Evolutionary conservation across 2,113 vertebrate genomes (phyloP).

Genomic region (Isurus oxyrinchus): DNA sequence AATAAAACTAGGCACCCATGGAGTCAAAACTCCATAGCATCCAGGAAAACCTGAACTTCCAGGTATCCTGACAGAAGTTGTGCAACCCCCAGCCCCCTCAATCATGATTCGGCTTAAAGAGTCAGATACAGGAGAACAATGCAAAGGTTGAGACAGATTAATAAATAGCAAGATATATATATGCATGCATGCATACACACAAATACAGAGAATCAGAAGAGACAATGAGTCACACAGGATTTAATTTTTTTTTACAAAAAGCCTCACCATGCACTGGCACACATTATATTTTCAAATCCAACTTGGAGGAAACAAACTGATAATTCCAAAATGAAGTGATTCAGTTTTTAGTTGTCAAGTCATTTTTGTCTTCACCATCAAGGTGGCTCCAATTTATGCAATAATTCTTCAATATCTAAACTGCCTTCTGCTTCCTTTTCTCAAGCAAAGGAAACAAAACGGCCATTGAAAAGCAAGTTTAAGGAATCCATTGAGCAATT

Average conservation of each 20-base stretch:
- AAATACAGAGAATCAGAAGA: conserved; percentile 14
- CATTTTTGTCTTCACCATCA: neutral
- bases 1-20: neutral
- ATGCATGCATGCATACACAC: conserved; percentile 27
- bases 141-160: neutral
- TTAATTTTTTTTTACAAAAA: neutral
- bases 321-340: neutral
- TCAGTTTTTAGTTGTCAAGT: neutral
- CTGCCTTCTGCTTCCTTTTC: too few species aligned
- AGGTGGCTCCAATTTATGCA: neutral
- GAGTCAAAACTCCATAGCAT: neutral
- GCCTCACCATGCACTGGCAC: neutral
- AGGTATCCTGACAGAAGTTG: neutral
- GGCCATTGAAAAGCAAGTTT: neutral
- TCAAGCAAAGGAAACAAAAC: neutral
- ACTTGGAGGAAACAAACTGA: neutral
- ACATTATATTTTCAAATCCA: neutral
- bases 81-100: neutral
- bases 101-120: neutral
- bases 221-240: neutral
- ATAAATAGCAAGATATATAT: conserved; percentile 33
- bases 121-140: neutral
- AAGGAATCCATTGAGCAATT: neutral
- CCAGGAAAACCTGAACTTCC: neutral
- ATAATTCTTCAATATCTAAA: neutral